Evolutionary conservation across 2,797 vertebrate genomes (phyloP).

Genomic region (Pantherophis vulpinus): DNA sequence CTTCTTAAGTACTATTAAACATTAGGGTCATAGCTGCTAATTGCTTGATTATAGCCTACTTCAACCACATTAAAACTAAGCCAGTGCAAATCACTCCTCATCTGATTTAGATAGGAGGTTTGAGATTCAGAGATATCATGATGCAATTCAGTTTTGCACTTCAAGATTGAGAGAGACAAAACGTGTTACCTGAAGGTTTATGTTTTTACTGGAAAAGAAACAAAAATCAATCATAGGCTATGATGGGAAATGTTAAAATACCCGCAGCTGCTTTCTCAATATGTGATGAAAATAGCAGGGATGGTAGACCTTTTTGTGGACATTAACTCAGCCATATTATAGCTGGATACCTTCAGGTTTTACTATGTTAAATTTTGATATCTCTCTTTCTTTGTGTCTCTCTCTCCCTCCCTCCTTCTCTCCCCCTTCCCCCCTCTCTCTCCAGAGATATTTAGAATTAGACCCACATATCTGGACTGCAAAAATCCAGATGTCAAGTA

Average conservation of each 20-base stretch:
- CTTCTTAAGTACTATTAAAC: not conserved
- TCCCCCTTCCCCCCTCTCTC: not conserved
- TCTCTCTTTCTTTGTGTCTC: not conserved
- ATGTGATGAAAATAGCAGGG: not conserved
- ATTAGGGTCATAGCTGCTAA: not conserved
- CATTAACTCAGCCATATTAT: not conserved
- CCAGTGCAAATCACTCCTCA: not conserved
- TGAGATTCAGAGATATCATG: not conserved
- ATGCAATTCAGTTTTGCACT: not conserved
- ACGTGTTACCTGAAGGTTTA: not conserved
- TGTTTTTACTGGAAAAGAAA: not conserved
- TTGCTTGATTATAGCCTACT: not conserved
- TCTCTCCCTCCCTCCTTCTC: not conserved
- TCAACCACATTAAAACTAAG: not conserved
- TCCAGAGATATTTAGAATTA: not conserved
- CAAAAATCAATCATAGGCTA: not conserved
- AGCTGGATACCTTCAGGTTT: not conserved
- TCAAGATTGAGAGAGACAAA: not conserved
- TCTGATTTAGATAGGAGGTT: not conserved
- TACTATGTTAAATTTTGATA: not conserved
- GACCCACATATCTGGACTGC: not conserved
- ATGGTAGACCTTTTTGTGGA: not conserved
- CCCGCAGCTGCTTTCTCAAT: not conserved
- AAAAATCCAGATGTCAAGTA: not conserved
- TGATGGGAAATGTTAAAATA: not conserved